Evolutionary conservation across 2,113 vertebrate species (phyloP).

Genomic region (Notiomystis cincta): DNA sequence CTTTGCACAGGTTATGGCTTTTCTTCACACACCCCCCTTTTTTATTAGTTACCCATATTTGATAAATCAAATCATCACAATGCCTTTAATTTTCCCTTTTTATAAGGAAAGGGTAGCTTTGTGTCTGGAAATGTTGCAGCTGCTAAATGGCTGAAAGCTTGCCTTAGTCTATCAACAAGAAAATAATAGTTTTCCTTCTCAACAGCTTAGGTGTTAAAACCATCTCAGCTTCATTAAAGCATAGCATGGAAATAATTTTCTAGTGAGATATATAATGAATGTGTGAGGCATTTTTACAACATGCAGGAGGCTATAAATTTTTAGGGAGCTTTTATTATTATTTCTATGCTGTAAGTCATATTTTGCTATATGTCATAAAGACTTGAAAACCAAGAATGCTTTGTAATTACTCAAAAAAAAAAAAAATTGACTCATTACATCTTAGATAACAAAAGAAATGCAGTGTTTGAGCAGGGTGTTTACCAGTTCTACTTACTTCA

Average conservation of each 20-base stretch:
- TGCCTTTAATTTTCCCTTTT: background rate
- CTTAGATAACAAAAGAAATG: constrained; percentile 18
- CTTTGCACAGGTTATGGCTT: background rate
- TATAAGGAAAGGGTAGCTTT: background rate
- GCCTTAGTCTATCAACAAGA: background rate
- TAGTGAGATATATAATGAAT: background rate
- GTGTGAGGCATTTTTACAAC: background rate
- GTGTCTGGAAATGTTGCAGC: background rate
- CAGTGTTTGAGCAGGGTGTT: constrained; percentile 34
- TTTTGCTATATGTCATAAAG: constrained; percentile 23
- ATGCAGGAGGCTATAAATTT: background rate
- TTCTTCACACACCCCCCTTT: background rate
- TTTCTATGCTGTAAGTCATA: constrained; percentile 34
- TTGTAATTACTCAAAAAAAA: constrained; percentile 30
- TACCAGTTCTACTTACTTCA: constrained; percentile 12
- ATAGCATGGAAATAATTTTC: background rate
- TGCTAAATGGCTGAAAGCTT: background rate
- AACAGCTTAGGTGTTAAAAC: background rate
- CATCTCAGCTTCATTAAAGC: background rate
- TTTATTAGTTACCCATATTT: background rate
- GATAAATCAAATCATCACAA: background rate
- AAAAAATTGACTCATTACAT: background rate
- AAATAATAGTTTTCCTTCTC: background rate
- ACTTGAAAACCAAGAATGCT: constrained; percentile 32
- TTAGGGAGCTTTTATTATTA: background rate